Evolutionary conservation across 2,888 invertebrate species (phyloP), one percentile per base, ranked within the genome.

Genomic region (Periphyllus acericola): DNA sequence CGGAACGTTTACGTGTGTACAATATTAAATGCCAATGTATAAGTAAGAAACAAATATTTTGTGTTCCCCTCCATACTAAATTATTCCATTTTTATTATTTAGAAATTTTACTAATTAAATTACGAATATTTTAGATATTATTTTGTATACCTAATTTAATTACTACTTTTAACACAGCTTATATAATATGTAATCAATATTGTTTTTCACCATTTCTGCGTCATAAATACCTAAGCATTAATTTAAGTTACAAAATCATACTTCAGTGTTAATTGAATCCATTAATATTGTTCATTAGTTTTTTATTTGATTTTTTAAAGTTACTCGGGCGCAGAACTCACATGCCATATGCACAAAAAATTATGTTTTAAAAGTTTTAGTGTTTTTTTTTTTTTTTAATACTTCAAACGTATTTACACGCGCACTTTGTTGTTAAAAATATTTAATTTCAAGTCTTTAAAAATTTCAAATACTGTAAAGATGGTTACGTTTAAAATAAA

Each of bases 21-120:
- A 82, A 82, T 71, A 46, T 46, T 68, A 60, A 80, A 80, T 66
- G 19, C n/a, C 19, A 66, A 66, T 80, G 9, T 19, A 36, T 40
- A 71, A 52, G 32, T 32, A 82, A 34, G 72, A 72, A 60, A 52
- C 52, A 72, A 72, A 82, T 55, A n/a, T 72, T 76, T 71, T 71
- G 29, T 71, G 46, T 82, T 82, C 34, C 71, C 34, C 32, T 82
- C 82, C 71, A 82, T 82, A 82, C 72, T 82, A 66, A 72, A 83
- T 46, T 55, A 83, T 83, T 83, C 72, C 83, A 83, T 6, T 74
- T 25, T 72, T 72, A 11, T 74, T 68, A 82, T 34, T 82, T 71
- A 82, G 21, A 71, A 34, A 34, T 55, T 55, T 79, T 60, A 79
- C 21, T 55, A 55, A 79, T 79, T 79, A 60, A 55, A 79, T 52